Percentiles rank a stretch among this genome's conserved stretches.
Conservation (phyloP, 2,113 vertebrate genomes). For the Felis chaus region DNA sequence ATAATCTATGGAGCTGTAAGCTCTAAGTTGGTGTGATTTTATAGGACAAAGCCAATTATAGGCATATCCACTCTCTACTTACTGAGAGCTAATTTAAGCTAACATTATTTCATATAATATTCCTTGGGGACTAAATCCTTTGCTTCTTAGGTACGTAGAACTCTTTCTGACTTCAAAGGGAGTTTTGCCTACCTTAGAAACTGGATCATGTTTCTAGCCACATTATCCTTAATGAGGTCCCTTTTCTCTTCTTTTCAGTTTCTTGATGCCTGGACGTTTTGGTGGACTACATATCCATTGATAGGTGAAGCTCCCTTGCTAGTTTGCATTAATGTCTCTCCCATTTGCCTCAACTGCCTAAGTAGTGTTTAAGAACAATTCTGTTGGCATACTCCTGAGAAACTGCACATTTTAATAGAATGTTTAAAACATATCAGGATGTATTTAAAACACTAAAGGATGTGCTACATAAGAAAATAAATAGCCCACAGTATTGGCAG, state of each 20-base stretch:
- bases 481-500: neutral
- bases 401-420: neutral
- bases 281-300: neutral
- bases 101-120: constrained; percentile 35
- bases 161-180: constrained; percentile 64
- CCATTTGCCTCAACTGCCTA: neutral
- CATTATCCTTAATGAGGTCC: neutral
- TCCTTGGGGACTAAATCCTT: constrained; percentile 50
- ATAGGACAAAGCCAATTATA: constrained; percentile 67
- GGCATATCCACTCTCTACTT: neutral
- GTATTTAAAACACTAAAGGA: neutral
- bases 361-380: neutral
- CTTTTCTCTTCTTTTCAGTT: constrained; percentile 1
- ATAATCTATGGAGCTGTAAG: neutral
- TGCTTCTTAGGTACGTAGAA: constrained; percentile 41
- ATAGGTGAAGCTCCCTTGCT: neutral
- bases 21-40: constrained; percentile 56
- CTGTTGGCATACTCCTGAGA: neutral
- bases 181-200: constrained; percentile 46
- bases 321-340: neutral
- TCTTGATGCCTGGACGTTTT: constrained; percentile 4
- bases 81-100: constrained; percentile 47
- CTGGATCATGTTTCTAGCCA: neutral
- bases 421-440: neutral
- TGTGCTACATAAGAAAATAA: neutral